These are phyloP conservation scores for Chondrosia reniformis DNA, from an alignment of 37 sponge, comb jelly and placozoan species.

Conservation along the genomic window DNA sequence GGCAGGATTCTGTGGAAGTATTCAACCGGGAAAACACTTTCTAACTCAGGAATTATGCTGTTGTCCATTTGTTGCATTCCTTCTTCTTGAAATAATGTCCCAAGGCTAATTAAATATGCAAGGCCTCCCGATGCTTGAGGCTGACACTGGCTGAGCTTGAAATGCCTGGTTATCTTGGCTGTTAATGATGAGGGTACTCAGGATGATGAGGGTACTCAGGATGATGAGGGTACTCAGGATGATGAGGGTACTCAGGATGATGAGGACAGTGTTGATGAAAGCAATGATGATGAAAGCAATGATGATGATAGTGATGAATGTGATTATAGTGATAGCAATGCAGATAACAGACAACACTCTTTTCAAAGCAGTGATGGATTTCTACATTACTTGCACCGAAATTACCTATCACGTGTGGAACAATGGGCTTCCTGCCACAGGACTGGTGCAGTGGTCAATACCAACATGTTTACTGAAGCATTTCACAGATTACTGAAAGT, in stretches of 20 bases:
- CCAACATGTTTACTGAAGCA: conserved; percentile 63
- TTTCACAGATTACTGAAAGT: conserved; percentile 53
- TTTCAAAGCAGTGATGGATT: too few species aligned
- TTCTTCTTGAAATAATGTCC: neutral
- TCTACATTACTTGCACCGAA: too few species aligned
- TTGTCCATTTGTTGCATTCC: conserved; percentile 15
- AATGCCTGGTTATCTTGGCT: neutral
- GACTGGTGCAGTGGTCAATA: conserved; percentile 32
- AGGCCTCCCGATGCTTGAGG: neutral
- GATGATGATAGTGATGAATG: too few species aligned
- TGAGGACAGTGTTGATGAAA: too few species aligned
- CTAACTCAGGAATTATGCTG: conserved; percentile 1
- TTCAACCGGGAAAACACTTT: neutral
- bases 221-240: too few species aligned
- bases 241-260: too few species aligned
- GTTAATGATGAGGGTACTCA: neutral
- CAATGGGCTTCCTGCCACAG: conserved; percentile 62
- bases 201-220: too few species aligned
- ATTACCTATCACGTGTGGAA: too few species aligned
- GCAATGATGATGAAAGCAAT: too few species aligned
- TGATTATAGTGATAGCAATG: too few species aligned
- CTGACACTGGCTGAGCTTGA: neutral
- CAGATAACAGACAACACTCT: too few species aligned
- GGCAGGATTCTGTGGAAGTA: neutral
- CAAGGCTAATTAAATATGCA: neutral